These are phyloP conservation scores for Aspiorhynchus laticeps DNA, from an alignment of 2,113 vertebrate species.

Conservation along the genomic window DNA sequence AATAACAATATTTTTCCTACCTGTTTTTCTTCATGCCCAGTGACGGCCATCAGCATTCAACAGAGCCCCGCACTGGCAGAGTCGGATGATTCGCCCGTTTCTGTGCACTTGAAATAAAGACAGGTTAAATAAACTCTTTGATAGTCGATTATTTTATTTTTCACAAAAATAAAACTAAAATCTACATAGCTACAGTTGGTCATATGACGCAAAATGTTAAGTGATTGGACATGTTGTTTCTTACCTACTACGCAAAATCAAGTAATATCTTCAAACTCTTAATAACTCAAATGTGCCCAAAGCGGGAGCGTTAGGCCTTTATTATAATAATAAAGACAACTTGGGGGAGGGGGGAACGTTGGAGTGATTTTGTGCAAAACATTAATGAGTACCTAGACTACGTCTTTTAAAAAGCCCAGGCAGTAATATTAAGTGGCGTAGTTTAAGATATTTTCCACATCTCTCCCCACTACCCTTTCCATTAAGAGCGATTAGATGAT, in stretches of 20 bases:
- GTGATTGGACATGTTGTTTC: not conserved
- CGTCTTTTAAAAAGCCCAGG: conserved; percentile 49
- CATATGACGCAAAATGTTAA: not conserved
- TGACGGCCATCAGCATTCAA: conserved; percentile 8
- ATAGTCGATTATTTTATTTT: not conserved
- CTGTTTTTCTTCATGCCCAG: not conserved
- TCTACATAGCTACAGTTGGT: not conserved
- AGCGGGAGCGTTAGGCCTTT: not conserved
- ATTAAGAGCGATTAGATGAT: conserved; percentile 93
- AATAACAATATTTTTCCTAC: not conserved
- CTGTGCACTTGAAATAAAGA: not conserved
- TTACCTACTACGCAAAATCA: not conserved
- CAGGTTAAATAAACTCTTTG: not conserved
- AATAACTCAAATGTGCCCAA: not conserved
- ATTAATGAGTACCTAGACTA: not conserved
- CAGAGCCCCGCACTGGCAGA: not conserved
- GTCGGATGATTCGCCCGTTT: not conserved
- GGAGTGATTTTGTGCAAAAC: conserved; percentile 5
- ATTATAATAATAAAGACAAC: not conserved
- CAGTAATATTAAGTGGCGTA: conserved; percentile 57
- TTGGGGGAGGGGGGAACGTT: not conserved
- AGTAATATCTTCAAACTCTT: not conserved
- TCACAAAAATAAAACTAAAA: too few relatives aligned
- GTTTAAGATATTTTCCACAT: conserved; percentile 70
- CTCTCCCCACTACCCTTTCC: conserved; percentile 80